Conservation (phyloP, 2,888 invertebrate genomes). For the Ormyrus nitidulus region DNA sequence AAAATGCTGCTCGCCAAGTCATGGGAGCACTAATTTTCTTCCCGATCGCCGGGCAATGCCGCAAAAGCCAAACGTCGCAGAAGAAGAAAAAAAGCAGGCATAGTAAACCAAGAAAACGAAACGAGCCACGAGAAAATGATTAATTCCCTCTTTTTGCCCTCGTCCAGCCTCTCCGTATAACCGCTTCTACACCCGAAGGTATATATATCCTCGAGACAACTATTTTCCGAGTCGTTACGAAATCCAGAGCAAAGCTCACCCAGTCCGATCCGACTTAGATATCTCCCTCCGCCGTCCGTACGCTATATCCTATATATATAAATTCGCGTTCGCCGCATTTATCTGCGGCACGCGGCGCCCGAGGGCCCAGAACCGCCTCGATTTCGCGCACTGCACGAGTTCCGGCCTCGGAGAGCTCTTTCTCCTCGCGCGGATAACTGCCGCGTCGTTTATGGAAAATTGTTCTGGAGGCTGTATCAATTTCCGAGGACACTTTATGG, state of each 20-base stretch:
- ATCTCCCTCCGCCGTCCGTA: not conserved
- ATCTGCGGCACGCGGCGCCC: slow-evolving; percentile 6
- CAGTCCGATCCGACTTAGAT: slow-evolving; percentile 21
- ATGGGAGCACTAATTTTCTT: too few species aligned
- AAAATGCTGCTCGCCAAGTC: too few species aligned
- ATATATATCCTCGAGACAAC: slow-evolving; percentile 28
- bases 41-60: too few species aligned
- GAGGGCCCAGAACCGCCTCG: slow-evolving; percentile 25
- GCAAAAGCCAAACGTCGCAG: too few species aligned
- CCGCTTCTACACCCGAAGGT: slow-evolving; percentile 8
- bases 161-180: not conserved
- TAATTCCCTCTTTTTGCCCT: not conserved
- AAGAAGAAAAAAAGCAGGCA: too few species aligned
- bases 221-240: slow-evolving; percentile 41
- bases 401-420: slow-evolving; percentile 3
- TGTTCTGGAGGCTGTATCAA: slow-evolving; percentile 5
- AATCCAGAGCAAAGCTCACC: slow-evolving; percentile 25
- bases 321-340: not conserved
- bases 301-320: not conserved
- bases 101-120: too few species aligned
- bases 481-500: slow-evolving; percentile 11
- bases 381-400: slow-evolving; percentile 12
- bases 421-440: not conserved
- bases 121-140: too few species aligned
- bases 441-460: slow-evolving; percentile 7